Evolutionary conservation across 1,140 invertebrate genomes (phyloP), one percentile per base, ranked within the genome.

Genomic region (Cotesia vestalis): DNA sequence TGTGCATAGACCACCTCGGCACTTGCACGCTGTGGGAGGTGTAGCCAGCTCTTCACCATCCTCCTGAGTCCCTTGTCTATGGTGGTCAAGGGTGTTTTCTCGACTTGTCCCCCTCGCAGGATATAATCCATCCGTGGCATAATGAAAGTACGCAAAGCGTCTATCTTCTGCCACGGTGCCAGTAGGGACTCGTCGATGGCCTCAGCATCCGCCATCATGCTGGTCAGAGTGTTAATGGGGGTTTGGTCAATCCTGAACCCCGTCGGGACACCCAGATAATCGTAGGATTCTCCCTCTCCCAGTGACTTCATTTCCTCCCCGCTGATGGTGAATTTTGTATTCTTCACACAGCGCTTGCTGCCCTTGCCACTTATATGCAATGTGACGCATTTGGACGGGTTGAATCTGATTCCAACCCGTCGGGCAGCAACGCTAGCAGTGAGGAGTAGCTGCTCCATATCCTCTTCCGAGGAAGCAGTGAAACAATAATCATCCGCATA

Each of bases 161-260:
- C 81, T 5, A 85, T 51, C 66, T 84, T 84, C 73, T 86, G 83
- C 82, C 86, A 86, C 0, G 83, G 83, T 2, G 83, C 80, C 0
- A 85, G 79, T 0, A 78, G 62, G 1, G 77, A 78, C 0, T n/a
- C 4, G 67, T 81, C 73, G 0, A 84, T 36, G 4, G 27, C 52
- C 0, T 11, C 9, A 0, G 80, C 62, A 8, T 83, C 76, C 1
- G 46, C 46, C 3, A 69, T n/a, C 61, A 80, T 64, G 0, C 63
- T 51, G 0, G 68, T 67, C 0, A 83, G 67, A 6, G 77, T 74
- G 1, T 61, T 34, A 14, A 69, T 66, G 2, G 79, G 79, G 1
- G 75, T n/a, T n/a, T n/a, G n/a, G n/a, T n/a, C n/a, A n/a, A n/a
- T n/a, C n/a, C n/a, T n/a, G n/a, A n/a, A n/a, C n/a, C n/a, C n/a